Percentiles rank a stretch among this genome's conserved stretches.
phyloP scores from a whole-genome alignment of 2,888 invertebrate species.

The Trypoxylon attenuatum region DNA sequence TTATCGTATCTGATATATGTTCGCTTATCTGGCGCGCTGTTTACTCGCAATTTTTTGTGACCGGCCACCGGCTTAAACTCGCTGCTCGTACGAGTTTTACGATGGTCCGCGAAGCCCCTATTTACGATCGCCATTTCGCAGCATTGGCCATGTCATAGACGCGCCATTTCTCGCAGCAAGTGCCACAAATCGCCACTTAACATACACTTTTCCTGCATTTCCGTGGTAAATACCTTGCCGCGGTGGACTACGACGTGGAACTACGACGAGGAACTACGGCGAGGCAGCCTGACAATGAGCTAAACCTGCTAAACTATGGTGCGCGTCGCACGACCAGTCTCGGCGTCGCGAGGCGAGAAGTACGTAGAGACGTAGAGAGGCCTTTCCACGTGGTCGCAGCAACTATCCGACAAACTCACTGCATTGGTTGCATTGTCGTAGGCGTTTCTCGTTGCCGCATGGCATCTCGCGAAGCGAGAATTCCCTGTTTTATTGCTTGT shows the following conservation, averaged over 20 bases:
- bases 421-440: constrained; percentile 36
- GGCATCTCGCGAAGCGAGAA: constrained; percentile 3
- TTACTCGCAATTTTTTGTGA: constrained; percentile 32
- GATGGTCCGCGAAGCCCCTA: constrained; percentile 37
- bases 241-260: no score
- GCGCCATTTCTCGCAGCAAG: constrained; percentile 12
- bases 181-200: constrained; percentile 37
- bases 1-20: constrained; percentile 46
- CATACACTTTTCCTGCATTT: constrained; percentile 10
- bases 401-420: constrained; percentile 7
- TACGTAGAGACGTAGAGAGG: no score
- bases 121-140: constrained; percentile 50
- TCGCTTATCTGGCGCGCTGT: constrained; percentile 41
- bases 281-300: no score
- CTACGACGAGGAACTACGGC: constrained; percentile 1
- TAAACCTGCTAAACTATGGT: no score
- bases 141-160: constrained; percentile 11
- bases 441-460: constrained; percentile 27
- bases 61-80: constrained; percentile 30
- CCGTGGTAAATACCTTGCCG: not conserved
- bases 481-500: constrained; percentile 53
- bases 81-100: constrained; percentile 46
- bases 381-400: no score
- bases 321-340: no score
- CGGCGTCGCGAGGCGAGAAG: no score